Evolutionary conservation across 2,113 vertebrate genomes (phyloP), one percentile per base, ranked within the genome.

Genomic region (Ciconia boyciana): DNA sequence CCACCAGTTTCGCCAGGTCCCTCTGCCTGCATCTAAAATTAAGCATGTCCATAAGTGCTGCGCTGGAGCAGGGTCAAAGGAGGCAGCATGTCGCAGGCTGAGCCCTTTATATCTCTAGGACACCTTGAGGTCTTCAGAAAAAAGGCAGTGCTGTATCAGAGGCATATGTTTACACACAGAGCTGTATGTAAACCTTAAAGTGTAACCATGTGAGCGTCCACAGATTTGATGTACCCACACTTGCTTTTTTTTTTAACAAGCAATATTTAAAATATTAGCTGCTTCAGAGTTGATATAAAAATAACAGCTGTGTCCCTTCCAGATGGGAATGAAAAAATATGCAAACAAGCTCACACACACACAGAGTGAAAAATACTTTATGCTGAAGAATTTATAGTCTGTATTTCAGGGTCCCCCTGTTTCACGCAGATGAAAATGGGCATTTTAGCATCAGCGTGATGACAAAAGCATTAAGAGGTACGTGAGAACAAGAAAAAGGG

Each of bases 1-100:
- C 57, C 3, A 0, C 4, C 2, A 1, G 18, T 46, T 68, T 78
- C 20, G 0, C 43, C 32, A 12, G 28, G 43, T 31, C 13, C 75
- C 66, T 55, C 64, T 65, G 62, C 46, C 43, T 49, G 1, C 6
- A 6, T 29, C 41, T 70, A 82, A 20, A 87, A 60, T 28, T 26
- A 7, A 84, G 54, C 54, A 28, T 1, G 4, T 31, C 55, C 2
- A 0, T 18, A 36, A 61, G 24, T 31, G 32, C 39, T 71, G 54
- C 22, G 34, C 68, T 83, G 54, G 48, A 83, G 76, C 39, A 25
- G 39, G 49, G 78, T 61, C 91, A 87, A 28, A 84, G 43, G 34
- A 41, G 26, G 25, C 62, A 80, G 72, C 54, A 46, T 26, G 34
- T 32, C 3, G 3, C 2, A 39, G 71, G 41, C 16, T 34, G 58